Evolutionary conservation across 1,140 invertebrate genomes (phyloP), one percentile per base, ranked within the genome.

Genomic region (Neodiprion fabricii): DNA sequence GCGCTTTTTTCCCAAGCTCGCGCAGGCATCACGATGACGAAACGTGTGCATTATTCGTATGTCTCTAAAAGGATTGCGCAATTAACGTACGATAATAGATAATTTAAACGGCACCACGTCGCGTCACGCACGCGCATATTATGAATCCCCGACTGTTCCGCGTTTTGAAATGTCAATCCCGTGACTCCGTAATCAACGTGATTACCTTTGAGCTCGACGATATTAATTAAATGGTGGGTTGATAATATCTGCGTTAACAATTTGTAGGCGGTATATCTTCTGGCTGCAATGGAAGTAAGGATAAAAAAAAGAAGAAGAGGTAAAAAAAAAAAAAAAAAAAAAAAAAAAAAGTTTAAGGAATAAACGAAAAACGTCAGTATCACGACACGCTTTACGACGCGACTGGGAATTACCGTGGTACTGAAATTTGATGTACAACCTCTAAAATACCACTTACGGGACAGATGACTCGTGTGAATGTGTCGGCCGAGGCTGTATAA

Each of bases 401-500:
- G 53, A 61, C 53, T 61, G 53, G 53, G 53, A 61, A 61, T 61
- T 61, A 61, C 53, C 8, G 53, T 61, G 28, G 28, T 9, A 61
- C 53, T 61, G 53, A 61, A 14, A 61, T 61, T 61, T 61, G 53
- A 61, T 61, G 53, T 61, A 61, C 53, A 61, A 61, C 53, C n/a
- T 61, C n/a, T 61, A 61, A 12, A 61, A 61, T 61, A 61, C 53
- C 53, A 61, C 53, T 61, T 61, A 61, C 53, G 53, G 53, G 53
- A 61, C 53, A 61, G 53, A 14, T 61, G 53, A 61, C 53, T 61
- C 53, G 53, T 61, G 53, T 17, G n/a, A 17, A 40, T 40, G 11
- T 17, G n/a, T 61, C 53, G 53, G n/a, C n/a, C 53, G 9, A 12
- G 53, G 11, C 53, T 14, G 53, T 61, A 40, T 40, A 40, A 61